Evolutionary conservation across 2,888 invertebrate genomes (phyloP), one percentile per base, ranked within the genome.

Genomic region (Diaprepes abbreviatus): DNA sequence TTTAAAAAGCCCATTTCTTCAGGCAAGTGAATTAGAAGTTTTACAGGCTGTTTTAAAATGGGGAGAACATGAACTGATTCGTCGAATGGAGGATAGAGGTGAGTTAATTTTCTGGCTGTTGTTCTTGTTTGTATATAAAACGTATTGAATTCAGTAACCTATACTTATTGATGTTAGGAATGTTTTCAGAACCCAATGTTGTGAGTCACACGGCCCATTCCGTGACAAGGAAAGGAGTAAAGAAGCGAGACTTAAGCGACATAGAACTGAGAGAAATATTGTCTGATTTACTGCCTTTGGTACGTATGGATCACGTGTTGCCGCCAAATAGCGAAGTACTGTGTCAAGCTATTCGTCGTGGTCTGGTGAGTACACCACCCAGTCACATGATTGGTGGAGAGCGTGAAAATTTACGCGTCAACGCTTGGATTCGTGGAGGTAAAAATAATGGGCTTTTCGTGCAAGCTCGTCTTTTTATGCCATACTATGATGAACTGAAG

Each of bases 401-500:
- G 73, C 83, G 87, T 36, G 87, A 88, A 78, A 90, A 89, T 81
- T 81, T 90, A 48, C 85, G 90, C 57, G 87, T 90, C 73, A 92
- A 91, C 81, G 94, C 94, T 38, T 94, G 94, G 94, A 92, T 94
- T 72, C 89, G 92, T 16, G 89, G 92, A 57, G 89, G 89, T 10
- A 90, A 90, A 78, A 90, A 89, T 77, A 90, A 90, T 78, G 93
- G 93, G 64, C 85, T 93, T 9, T 91, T 90, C 81, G 91, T 95
- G 4, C 90, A 95, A 74, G 96, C 97, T 57, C 87, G 98, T 45
- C 89, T 96, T 72, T 98, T 97, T 85, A 92, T 94, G 88, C 97
- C 97, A 36, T 97, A 97, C 83, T 94, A 94, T 77, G 97, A 97
- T 82, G 97, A 97, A 86, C 90, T 95, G 9, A 97, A 96, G 89